phyloP scores from a whole-genome alignment of 2,113 vertebrate genomes.

The Etheostoma spectabile region DNA sequence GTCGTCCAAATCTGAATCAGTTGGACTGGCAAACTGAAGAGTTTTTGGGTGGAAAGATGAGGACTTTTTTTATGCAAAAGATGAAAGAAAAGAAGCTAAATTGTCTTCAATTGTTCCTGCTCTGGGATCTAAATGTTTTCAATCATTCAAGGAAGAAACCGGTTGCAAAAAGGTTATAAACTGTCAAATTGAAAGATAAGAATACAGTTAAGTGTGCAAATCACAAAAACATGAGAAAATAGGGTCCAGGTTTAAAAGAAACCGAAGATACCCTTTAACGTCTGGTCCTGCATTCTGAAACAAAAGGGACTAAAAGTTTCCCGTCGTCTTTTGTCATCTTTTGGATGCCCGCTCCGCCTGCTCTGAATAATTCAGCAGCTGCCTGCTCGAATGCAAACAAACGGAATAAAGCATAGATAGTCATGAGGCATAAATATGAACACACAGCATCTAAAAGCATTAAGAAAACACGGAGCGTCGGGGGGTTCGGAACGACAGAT shows the following conservation, averaged over 20 bases:
- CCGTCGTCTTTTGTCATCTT: conserved; percentile 51
- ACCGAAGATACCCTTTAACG: too few species aligned
- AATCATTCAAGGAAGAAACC: background rate
- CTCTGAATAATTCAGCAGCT: conserved; percentile 72
- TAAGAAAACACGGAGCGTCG: conserved; percentile 40
- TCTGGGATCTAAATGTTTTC: too few species aligned
- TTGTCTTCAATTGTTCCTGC: background rate
- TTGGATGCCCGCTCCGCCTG: conserved; percentile 21
- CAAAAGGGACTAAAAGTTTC: conserved; percentile 53
- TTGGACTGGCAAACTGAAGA: background rate
- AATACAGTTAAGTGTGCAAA: too few species aligned
- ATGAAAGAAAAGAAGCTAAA: background rate
- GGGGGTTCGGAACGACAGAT: conserved; percentile 54
- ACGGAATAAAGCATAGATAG: conserved; percentile 74
- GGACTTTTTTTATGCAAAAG: background rate
- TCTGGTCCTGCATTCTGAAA: conserved; percentile 18
- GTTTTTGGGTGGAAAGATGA: background rate
- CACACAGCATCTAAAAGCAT: conserved; percentile 71
- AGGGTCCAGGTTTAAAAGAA: too few species aligned
- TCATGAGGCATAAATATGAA: conserved; percentile 74
- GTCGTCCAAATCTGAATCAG: background rate
- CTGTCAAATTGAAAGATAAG: background rate
- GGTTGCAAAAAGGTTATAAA: background rate
- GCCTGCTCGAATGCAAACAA: conserved; percentile 67
- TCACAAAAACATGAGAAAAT: too few species aligned